Conservation (phyloP, 1,140 invertebrate species). For the Potamilus streckersoni region DNA sequence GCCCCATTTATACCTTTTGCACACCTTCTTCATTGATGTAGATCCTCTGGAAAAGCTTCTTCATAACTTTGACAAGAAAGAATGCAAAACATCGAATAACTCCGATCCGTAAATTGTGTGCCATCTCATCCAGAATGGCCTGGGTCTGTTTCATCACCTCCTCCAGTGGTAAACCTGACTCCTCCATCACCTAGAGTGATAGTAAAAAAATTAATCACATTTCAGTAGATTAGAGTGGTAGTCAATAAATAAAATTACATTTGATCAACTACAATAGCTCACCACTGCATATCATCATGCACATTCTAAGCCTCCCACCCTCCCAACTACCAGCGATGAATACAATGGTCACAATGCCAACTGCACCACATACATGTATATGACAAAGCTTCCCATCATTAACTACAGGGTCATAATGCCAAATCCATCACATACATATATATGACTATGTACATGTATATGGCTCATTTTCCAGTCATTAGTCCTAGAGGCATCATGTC, state of each 20-base stretch:
- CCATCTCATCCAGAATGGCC: constrained; percentile 87
- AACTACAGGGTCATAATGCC: too few species aligned
- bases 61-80: constrained; percentile 79
- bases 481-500: too few species aligned
- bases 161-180: constrained; percentile 44
- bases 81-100: constrained; percentile 87
- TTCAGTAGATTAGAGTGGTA: constrained; percentile 36
- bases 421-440: too few species aligned
- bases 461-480: too few species aligned
- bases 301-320: too few species aligned
- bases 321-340: too few species aligned
- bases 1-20: constrained; percentile 62
- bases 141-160: constrained; percentile 73
- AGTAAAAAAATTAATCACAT: background rate
- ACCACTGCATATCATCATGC: too few species aligned
- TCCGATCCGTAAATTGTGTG: constrained; percentile 81
- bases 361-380: too few species aligned
- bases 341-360: too few species aligned
- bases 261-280: too few species aligned
- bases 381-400: too few species aligned
- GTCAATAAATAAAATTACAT: background rate
- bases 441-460: too few species aligned
- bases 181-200: constrained; percentile 45
- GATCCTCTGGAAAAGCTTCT: constrained; percentile 72
- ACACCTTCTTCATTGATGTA: constrained; percentile 73